These are phyloP conservation scores for Takifugu ocellatus DNA, from an alignment of 2,797 vertebrate species.

Conservation along the genomic window DNA sequence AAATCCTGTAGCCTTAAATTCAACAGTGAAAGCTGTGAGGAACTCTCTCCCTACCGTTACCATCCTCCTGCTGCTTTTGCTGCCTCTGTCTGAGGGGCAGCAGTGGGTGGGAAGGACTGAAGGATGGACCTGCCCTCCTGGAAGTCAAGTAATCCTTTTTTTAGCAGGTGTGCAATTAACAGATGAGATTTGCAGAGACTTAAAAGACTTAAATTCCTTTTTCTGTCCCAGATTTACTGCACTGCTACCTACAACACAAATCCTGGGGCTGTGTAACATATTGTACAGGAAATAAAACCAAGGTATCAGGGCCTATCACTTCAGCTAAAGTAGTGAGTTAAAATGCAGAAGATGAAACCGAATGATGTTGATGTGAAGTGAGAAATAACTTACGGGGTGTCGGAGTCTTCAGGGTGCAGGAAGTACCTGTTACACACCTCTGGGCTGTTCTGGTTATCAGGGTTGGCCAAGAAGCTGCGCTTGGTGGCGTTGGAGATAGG, in stretches of 20 bases:
- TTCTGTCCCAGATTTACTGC: background rate
- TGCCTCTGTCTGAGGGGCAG: constrained; percentile 94
- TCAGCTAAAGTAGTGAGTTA: constrained; percentile 31
- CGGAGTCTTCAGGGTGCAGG: constrained; percentile 85
- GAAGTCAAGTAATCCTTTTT: constrained; percentile 22
- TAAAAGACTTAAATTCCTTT: background rate
- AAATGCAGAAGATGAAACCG: constrained; percentile 21
- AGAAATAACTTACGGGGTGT: constrained; percentile 80
- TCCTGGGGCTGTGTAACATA: background rate
- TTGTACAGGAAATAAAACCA: constrained; percentile 3
- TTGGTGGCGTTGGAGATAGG: constrained; percentile 97
- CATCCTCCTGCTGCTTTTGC: constrained; percentile 88
- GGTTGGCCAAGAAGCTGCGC: constrained; percentile 87
- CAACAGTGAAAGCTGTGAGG: background rate
- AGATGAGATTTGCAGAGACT: background rate
- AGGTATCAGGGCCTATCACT: constrained; percentile 7
- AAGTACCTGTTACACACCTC: constrained; percentile 86
- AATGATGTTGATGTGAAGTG: constrained; percentile 40
- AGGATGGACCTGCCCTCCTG: constrained; percentile 85
- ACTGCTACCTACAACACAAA: background rate
- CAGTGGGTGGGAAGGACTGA: constrained; percentile 89
- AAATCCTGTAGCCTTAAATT: background rate
- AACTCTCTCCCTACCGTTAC: constrained; percentile 71
- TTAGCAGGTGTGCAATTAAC: background rate
- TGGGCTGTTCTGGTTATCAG: constrained; percentile 77